A percentile compares a stretch with the other conserved stretches of the same genome.
Conservation (phyloP, 2,797 vertebrate species). For the Manis pentadactyla region DNA sequence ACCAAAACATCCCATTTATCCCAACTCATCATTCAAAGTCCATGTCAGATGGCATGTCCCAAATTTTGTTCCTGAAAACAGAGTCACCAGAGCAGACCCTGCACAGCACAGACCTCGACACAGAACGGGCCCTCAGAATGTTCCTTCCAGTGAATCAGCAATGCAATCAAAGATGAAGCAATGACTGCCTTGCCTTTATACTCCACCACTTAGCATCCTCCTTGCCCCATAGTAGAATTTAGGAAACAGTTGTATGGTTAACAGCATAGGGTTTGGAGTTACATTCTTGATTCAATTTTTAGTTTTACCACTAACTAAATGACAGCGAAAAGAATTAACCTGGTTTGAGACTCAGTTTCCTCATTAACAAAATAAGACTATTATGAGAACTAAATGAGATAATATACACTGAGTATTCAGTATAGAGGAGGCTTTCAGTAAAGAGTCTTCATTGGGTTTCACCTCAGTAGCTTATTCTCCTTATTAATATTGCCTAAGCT, state of each 20-base stretch:
- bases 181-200: background rate
- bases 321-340: background rate
- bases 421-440: background rate
- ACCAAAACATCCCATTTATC: background rate
- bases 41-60: background rate
- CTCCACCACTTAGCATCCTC: background rate
- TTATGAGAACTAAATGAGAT: background rate
- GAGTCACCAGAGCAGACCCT: background rate
- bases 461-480: background rate
- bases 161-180: background rate
- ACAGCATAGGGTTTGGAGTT: background rate
- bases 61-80: background rate
- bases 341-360: slow-evolving; percentile 33
- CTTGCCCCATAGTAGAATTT: background rate
- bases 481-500: background rate
- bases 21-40: background rate
- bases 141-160: background rate
- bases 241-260: background rate
- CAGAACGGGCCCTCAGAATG: background rate
- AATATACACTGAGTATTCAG: background rate
- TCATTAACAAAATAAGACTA: slow-evolving; percentile 21
- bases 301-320: background rate
- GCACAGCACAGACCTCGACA: background rate
- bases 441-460: background rate
- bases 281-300: background rate